Conservation (phyloP, 2,113 vertebrate species). For the Nicator chloris region DNA sequence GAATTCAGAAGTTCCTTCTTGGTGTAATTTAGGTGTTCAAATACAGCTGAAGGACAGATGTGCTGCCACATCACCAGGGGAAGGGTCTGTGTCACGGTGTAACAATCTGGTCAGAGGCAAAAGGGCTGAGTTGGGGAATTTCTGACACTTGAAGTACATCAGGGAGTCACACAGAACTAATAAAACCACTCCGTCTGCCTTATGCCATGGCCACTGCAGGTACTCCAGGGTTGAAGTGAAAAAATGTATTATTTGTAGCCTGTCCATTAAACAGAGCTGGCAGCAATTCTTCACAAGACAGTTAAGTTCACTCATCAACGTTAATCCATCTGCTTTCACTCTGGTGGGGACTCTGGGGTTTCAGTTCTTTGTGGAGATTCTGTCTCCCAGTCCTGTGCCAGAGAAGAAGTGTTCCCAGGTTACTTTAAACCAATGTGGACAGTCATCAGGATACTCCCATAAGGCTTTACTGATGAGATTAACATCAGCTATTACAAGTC, state of each 20-base stretch:
- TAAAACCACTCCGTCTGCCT: not conserved
- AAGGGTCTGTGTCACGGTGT: not conserved
- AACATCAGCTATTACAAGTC: not conserved
- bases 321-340: not conserved
- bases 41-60: not conserved
- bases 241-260: not conserved
- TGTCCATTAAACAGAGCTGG: not conserved
- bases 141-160: not conserved
- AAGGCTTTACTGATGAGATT: not conserved
- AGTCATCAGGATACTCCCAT: not conserved
- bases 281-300: not conserved
- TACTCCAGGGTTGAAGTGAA: not conserved
- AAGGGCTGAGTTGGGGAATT: not conserved
- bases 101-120: not conserved
- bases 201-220: not conserved
- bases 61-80: fast-evolving
- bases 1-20: not conserved
- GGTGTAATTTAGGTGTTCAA: not conserved
- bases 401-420: not conserved
- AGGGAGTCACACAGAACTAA: not conserved
- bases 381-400: not conserved
- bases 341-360: not conserved
- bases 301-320: not conserved
- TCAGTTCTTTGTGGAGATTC: not conserved
- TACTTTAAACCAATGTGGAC: not conserved